phyloP scores from a whole-genome alignment of 2,888 invertebrate genomes.

The Drosophila kambysellisi region DNA sequence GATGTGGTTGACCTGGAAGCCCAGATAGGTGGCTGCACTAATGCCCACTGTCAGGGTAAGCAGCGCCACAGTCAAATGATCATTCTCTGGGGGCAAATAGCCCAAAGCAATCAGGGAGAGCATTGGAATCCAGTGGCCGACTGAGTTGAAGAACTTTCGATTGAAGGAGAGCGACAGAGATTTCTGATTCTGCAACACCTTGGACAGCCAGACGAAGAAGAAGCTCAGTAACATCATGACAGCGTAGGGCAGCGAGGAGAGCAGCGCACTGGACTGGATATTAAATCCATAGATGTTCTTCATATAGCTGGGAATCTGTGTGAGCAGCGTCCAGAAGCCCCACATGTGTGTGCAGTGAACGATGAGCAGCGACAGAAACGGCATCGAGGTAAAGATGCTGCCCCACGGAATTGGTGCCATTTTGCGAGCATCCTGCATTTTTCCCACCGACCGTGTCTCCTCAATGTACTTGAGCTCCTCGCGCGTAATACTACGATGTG shows the following conservation, averaged over 20 bases:
- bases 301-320: constrained; percentile 93
- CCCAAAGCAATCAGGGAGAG: constrained; percentile 88
- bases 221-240: constrained; percentile 90
- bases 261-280: constrained; percentile 89
- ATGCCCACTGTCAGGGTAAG: constrained; percentile 91
- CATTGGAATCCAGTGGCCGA: constrained; percentile 90
- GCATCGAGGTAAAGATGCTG: constrained; percentile 90
- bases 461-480: constrained; percentile 90
- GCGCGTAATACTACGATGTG: constrained; percentile 87
- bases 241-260: constrained; percentile 91
- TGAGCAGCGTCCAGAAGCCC: constrained; percentile 93
- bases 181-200: constrained; percentile 84
- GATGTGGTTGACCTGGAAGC: constrained; percentile 93
- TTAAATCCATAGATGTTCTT: constrained; percentile 89
- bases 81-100: constrained; percentile 84
- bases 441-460: constrained; percentile 85
- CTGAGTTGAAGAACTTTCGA: constrained; percentile 87
- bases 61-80: constrained; percentile 87
- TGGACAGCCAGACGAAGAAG: constrained; percentile 89
- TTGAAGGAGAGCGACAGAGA: constrained; percentile 82
- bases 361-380: constrained; percentile 91
- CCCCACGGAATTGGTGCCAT: constrained; percentile 89
- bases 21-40: constrained; percentile 91
- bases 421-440: constrained; percentile 63
- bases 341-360: constrained; percentile 91